These are phyloP conservation scores for Tolypeutes matacus DNA, from an alignment of 2,797 vertebrate genomes.

Conservation along the genomic window DNA sequence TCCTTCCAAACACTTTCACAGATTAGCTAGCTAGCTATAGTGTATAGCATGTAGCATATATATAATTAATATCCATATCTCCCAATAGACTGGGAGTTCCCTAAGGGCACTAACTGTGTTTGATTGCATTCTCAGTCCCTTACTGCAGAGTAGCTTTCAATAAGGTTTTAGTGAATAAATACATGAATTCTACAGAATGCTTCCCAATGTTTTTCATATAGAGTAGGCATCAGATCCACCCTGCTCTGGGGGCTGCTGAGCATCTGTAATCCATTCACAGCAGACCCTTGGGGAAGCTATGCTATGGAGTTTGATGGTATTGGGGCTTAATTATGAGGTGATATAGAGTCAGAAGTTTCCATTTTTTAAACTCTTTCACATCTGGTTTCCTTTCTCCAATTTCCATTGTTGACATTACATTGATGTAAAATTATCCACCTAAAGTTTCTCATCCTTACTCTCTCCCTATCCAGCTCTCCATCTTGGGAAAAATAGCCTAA, in stretches of 20 bases:
- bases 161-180: background rate
- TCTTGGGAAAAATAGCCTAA: background rate
- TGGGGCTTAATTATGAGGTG: conserved; percentile 43
- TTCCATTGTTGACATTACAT: conserved; percentile 48
- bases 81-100: background rate
- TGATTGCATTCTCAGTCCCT: background rate
- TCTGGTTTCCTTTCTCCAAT: conserved; percentile 62
- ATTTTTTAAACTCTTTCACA: conserved; percentile 62
- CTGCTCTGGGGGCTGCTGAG: background rate
- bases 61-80: background rate
- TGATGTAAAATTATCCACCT: conserved; percentile 58
- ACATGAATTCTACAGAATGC: background rate
- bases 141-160: background rate
- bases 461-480: background rate
- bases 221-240: background rate
- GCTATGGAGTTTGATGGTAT: background rate
- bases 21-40: background rate
- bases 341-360: conserved; percentile 27
- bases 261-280: background rate
- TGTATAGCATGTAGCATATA: background rate
- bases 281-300: background rate
- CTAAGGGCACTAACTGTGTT: background rate
- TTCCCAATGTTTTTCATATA: background rate
- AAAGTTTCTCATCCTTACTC: conserved; percentile 52
- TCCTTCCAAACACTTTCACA: background rate